Evolutionary conservation across 2,888 invertebrate genomes (phyloP).

Genomic region (Eurytoma californica): DNA sequence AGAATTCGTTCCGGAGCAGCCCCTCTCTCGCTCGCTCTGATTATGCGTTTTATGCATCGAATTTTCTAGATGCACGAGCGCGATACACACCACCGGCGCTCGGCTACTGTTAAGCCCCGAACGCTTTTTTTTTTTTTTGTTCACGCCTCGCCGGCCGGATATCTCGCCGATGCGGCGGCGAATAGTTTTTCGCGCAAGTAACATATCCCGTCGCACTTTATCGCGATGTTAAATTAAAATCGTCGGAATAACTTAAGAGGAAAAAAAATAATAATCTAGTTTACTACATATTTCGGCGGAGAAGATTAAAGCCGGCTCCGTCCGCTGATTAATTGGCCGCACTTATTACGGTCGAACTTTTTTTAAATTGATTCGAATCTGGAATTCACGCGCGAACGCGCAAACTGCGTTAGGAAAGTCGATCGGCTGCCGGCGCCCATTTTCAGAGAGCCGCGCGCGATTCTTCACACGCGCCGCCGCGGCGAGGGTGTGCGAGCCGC

Average conservation of each 20-base stretch:
- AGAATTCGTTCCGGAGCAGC: slow-evolving; percentile 35
- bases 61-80: slow-evolving; percentile 22
- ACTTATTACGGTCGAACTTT: background rate
- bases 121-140: background rate
- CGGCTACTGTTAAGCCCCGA: slow-evolving; percentile 1
- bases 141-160: too few species aligned
- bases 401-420: background rate
- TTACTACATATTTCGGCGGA: too few species aligned
- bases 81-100: background rate
- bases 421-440: background rate
- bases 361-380: background rate
- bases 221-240: too few species aligned
- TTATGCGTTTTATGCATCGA: slow-evolving; percentile 35
- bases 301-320: too few species aligned
- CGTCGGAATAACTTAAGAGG: too few species aligned
- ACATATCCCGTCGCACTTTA: too few species aligned
- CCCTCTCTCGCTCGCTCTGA: background rate
- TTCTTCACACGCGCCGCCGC: background rate
- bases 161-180: too few species aligned
- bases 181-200: too few species aligned
- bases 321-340: too few species aligned
- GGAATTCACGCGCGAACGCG: too few species aligned
- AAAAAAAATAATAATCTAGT: too few species aligned
- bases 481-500: slow-evolving; percentile 26
- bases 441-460: background rate